A percentile compares a stretch with the other conserved stretches of the same genome.
phyloP scores from a whole-genome alignment of 2,888 invertebrate genomes.

The Synanthedon tipuliformis region DNA sequence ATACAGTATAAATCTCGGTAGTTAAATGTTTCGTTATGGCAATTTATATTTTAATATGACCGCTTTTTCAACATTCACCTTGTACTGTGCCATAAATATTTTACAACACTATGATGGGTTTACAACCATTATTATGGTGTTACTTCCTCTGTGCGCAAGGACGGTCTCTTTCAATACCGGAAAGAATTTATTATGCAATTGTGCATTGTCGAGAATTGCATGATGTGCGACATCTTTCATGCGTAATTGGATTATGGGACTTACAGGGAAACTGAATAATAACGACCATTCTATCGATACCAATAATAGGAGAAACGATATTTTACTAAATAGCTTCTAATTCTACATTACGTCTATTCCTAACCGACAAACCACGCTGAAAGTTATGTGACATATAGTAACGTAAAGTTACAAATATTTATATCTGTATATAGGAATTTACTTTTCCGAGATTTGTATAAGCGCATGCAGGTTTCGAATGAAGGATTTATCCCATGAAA shows the following conservation, averaged over 20 bases:
- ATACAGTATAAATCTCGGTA: slow-evolving; percentile 22
- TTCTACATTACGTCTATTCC: too few species aligned
- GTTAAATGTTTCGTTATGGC: slow-evolving; percentile 32
- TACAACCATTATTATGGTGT: slow-evolving; percentile 27
- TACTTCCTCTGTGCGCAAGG: slow-evolving; percentile 32
- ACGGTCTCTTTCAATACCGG: slow-evolving; percentile 28
- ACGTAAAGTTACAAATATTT: too few species aligned
- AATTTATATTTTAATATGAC: slow-evolving; percentile 31
- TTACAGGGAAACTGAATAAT: background rate
- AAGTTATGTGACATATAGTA: too few species aligned
- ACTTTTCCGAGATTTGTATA: too few species aligned
- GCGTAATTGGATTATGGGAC: background rate
- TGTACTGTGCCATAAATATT: slow-evolving; percentile 35
- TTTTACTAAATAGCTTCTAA: too few species aligned
- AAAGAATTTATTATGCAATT: slow-evolving; percentile 36
- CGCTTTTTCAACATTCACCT: slow-evolving; percentile 23
- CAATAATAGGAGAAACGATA: too few species aligned
- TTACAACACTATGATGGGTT: slow-evolving; percentile 33
- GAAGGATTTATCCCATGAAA: too few species aligned
- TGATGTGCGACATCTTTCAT: slow-evolving; percentile 4
- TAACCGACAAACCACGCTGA: too few species aligned
- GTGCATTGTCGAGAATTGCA: slow-evolving; percentile 9
- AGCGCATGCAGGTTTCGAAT: too few species aligned
- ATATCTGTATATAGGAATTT: too few species aligned
- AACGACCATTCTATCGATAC: too few species aligned